Evolutionary conservation across 2,797 vertebrate genomes (phyloP).

Genomic region (Myotis daubentonii): DNA sequence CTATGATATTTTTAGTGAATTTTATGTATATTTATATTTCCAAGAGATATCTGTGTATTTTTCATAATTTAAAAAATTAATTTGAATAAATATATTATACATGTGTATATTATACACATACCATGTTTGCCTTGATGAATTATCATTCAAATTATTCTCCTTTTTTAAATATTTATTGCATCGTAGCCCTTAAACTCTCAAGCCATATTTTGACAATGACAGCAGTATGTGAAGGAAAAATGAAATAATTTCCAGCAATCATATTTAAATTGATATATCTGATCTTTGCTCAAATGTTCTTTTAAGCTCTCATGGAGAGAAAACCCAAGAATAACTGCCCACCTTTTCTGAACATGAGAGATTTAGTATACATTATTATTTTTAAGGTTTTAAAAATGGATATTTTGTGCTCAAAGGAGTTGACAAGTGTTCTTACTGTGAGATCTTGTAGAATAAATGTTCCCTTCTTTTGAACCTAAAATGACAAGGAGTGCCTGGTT

Average conservation of each 20-base stretch:
- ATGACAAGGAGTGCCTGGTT: background rate
- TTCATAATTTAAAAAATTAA: slow-evolving; percentile 36
- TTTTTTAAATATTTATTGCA: background rate
- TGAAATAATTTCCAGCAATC: background rate
- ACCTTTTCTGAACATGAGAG: background rate
- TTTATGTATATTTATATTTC: background rate
- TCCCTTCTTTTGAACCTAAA: slow-evolving; percentile 15
- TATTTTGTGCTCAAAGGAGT: background rate
- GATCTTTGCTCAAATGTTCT: slow-evolving; percentile 1
- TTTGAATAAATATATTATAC: background rate
- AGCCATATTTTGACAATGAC: background rate
- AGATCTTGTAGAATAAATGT: background rate
- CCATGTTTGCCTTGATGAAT: background rate
- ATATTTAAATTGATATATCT: background rate
- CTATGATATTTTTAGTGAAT: background rate
- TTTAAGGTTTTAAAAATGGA: background rate
- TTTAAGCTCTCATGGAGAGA: background rate
- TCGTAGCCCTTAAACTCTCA: background rate
- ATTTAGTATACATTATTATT: background rate
- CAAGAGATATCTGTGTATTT: background rate
- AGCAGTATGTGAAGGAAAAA: background rate
- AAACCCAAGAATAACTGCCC: background rate
- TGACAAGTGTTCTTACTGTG: background rate
- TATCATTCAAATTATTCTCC: background rate
- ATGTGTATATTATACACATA: background rate